phyloP scores from a whole-genome alignment of 30 jellyfish, hydroid and myxozoan species.

The Pelagia noctiluca region DNA sequence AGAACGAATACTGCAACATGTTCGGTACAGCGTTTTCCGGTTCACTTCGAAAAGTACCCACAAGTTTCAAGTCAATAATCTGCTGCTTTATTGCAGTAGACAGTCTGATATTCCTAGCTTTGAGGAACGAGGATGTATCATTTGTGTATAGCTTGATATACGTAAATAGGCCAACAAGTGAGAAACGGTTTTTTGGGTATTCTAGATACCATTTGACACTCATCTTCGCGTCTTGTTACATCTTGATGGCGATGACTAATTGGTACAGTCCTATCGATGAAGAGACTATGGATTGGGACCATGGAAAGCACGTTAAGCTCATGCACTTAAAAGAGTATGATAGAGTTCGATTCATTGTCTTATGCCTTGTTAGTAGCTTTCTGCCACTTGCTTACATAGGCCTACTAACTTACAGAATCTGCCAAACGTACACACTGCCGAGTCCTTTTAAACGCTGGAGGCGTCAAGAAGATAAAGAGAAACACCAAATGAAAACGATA shows the following conservation, averaged over 20 bases:
- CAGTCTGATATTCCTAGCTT: conserved; percentile 49
- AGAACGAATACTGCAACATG: conserved; percentile 90
- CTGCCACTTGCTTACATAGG: conserved; percentile 73
- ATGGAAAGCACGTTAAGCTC: background rate
- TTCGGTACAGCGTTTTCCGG: conserved; percentile 96
- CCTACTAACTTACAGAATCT: conserved; percentile 50
- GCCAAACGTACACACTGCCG: conserved; percentile 40
- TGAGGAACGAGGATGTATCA: conserved; percentile 70
- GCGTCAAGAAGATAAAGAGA: conserved; percentile 23
- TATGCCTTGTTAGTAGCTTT: conserved; percentile 77
- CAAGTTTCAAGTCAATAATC: conserved; percentile 74
- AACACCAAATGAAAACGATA: conserved; percentile 8
- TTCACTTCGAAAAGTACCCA: conserved; percentile 71
- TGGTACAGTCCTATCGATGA: conserved; percentile 85
- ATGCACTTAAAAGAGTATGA: conserved; percentile 76
- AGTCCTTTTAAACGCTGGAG: conserved; percentile 3
- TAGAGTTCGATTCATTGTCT: conserved; percentile 65
- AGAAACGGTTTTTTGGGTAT: conserved; percentile 34
- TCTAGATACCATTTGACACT: conserved; percentile 65
- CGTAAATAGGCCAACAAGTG: conserved; percentile 43
- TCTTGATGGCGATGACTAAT: conserved; percentile 86
- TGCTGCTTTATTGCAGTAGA: conserved; percentile 43
- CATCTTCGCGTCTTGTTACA: conserved; percentile 62
- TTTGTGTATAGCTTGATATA: conserved; percentile 51
- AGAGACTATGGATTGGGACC: conserved; percentile 57